Evolutionary conservation across 37 sponge, comb jelly and placozoan species (phyloP), one percentile per base, ranked within the genome.

Genomic region (Aplysina aerophoba): DNA sequence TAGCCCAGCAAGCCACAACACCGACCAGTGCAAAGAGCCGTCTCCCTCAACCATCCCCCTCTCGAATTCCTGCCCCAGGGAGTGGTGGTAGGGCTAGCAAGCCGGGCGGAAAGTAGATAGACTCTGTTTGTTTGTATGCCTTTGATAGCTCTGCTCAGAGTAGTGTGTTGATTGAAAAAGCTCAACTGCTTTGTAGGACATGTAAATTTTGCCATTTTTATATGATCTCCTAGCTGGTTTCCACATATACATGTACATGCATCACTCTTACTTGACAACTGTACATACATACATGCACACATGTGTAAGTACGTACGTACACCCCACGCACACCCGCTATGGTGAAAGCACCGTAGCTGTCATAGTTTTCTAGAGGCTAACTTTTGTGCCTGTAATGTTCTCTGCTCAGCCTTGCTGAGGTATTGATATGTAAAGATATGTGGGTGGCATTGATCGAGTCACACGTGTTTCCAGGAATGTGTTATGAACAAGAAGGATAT

Each of bases 21-120:
- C 17, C 33, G 34, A 11, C 27, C 31, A 8, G 34, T 30, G 33
- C 17, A 69, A n/a, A 69, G 34, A 16, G 34, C 2, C 28, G 71
- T 8, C 33, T 30, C 6, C 28, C 34, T 28, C 71, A 30, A 27
- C 28, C 71, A 5, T 35, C 27, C 6, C 15, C 35, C 2, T 69
- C 71, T 2, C 28, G 34, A 11, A 69, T 69, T 35, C 71, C 71
- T 35, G 30, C 71, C 71, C 71, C 71, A 1, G 71, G 71, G 71
- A 25, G 63, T 25, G 34, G 11, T 15, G 71, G 71, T 30, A 69
- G 6, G 34, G 12, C 19, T 16, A 30, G 71, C 34, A 28, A 44
- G 50, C 50, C 50, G 8, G 50, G 6, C 8, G 50, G 50, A 44
- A 44, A 44, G 50, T 44, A 44, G 8, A 8, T 8, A 44, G 50